Evolutionary conservation across 1,140 invertebrate species (phyloP), one percentile per base, ranked within the genome.

Genomic region (Brevipalpus yothersi): DNA sequence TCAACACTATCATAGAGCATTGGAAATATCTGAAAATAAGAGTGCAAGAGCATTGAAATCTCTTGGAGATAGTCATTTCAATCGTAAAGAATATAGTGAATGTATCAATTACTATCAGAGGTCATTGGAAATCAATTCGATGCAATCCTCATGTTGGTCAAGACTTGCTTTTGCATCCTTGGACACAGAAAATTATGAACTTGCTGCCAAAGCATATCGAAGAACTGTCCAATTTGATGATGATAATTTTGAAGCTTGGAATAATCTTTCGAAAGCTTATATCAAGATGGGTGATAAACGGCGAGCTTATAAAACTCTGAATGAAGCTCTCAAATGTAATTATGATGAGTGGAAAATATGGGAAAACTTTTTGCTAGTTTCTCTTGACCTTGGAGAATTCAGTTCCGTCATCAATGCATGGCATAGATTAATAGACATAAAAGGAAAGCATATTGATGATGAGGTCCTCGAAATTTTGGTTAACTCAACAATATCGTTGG

Each of bases 301-400:
- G 12, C 77, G 84, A 63, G 91, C 90, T 0, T 86, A 84, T 72
- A 78, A 78, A 57, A 80, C 83, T 19, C 69, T 93, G 0, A 80
- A 84, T 64, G 91, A 97, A 72, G 84, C 93, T 0, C 69, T 94
- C 0, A 86, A 87, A 70, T 93, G 82, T 65, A 90, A 91, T 72
- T 94, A 82, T 72, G 87, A 93, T 62, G 86, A 88, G 70, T 95
- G 91, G 89, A 83, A 86, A 76, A 78, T 97, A 0, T 96, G 92
- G 92, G 91, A 96, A 68, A 98, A 98, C 73, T 78, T 87, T 21
- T 77, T 91, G 72, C 70, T 84, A 8, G 83, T 90, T 13, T 83
- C 82, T 64, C 78, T 80, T 60, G 84, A 89, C 67, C 41, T 72
- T 67, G 73, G 72, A 11, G 69, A 71, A 53, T 75, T 77, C 67